phyloP scores from a whole-genome alignment of 53 echinoderm and acorn worm species.

The Patiria pectinifera region DNA sequence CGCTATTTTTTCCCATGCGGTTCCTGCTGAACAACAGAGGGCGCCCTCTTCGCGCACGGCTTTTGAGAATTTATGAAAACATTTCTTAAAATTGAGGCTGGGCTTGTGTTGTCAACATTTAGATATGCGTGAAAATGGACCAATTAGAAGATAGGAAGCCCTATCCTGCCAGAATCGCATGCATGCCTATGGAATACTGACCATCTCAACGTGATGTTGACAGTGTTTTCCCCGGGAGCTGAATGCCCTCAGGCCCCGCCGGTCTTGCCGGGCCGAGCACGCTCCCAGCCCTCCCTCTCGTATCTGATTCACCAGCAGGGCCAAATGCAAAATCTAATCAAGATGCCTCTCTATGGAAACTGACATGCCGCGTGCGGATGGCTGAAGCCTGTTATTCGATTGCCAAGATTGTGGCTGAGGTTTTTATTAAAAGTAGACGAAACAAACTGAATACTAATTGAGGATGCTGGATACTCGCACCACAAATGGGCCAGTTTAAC shows the following conservation, averaged over 20 bases:
- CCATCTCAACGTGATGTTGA: not conserved
- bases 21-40: too few species aligned
- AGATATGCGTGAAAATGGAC: too few species aligned
- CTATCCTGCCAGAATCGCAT: too few species aligned
- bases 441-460: not conserved
- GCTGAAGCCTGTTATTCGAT: not conserved
- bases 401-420: not conserved
- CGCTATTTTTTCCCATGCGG: too few species aligned
- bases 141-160: too few species aligned
- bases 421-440: not conserved
- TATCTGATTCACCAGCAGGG: not conserved
- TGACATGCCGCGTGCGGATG: not conserved
- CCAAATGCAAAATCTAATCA: not conserved
- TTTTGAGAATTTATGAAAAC: too few species aligned
- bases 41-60: too few species aligned
- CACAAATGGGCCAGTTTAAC: not conserved
- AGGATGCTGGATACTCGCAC: not conserved
- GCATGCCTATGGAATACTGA: not conserved
- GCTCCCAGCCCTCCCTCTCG: not conserved
- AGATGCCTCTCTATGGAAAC: not conserved
- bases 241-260: not conserved
- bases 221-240: not conserved
- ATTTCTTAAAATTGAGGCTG: too few species aligned
- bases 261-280: not conserved
- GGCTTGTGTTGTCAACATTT: too few species aligned